Percentiles rank a stretch among this genome's conserved stretches.
Conservation (phyloP, 2,888 invertebrate species). For the Cephus sareptanus region DNA sequence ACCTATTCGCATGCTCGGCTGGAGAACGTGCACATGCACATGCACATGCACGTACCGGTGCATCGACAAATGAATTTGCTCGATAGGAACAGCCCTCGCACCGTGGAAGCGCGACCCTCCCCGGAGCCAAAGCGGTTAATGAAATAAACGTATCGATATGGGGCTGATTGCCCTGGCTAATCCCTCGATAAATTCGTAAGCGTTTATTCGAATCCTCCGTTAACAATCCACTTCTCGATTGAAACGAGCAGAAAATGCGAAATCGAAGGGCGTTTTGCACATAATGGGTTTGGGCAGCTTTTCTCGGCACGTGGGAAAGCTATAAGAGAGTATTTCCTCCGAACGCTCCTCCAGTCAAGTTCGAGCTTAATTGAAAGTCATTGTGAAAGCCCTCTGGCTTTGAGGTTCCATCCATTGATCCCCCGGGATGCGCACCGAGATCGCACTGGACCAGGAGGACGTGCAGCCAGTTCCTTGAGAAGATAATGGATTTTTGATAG, state of each 20-base stretch:
- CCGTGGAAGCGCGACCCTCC: slow-evolving; percentile 5
- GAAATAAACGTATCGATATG: slow-evolving; percentile 45
- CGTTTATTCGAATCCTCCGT: slow-evolving; percentile 7
- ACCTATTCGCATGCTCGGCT: not conserved
- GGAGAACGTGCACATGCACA: slow-evolving; percentile 22
- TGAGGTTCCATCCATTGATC: not conserved
- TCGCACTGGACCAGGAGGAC: not conserved
- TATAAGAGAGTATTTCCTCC: not conserved
- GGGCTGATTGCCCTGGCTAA: slow-evolving; percentile 40
- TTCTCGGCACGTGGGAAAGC: not conserved
- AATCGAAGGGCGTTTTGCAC: not conserved
- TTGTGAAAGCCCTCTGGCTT: not conserved
- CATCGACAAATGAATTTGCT: slow-evolving; percentile 44
- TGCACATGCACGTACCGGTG: slow-evolving; percentile 16
- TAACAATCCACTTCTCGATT: not conserved
- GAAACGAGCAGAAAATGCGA: not conserved
- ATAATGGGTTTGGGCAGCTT: not conserved
- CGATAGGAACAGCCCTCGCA: not conserved
- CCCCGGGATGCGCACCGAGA: not conserved
- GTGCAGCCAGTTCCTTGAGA: not conserved
- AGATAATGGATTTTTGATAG: not conserved
- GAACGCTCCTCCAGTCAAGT: not conserved
- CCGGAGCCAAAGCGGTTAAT: slow-evolving; percentile 34
- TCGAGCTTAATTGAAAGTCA: not conserved
- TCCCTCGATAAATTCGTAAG: slow-evolving; percentile 40